Evolutionary conservation across 2,888 invertebrate genomes (phyloP).

Genomic region (Melangyna quadrimaculata): DNA sequence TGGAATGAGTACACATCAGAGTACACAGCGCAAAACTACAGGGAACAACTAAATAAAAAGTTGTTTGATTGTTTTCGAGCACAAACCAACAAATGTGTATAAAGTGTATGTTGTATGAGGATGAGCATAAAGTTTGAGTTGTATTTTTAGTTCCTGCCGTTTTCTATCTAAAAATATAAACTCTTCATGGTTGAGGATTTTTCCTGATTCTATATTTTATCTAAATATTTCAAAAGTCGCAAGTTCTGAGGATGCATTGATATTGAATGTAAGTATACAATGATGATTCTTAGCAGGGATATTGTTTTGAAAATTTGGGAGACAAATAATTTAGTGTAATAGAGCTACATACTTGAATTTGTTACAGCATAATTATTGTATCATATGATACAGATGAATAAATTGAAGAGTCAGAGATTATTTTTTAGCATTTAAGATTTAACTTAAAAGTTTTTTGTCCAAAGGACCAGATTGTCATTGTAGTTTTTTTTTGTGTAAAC

Average conservation of each 20-base stretch:
- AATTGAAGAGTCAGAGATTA: background rate
- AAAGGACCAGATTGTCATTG: no score
- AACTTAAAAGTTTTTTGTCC: no score
- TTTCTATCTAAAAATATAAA: background rate
- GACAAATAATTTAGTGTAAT: background rate
- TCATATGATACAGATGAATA: background rate
- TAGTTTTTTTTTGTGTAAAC: no score
- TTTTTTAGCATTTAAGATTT: background rate
- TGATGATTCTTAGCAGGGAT: background rate
- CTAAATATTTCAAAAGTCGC: background rate
- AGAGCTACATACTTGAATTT: conserved; percentile 8
- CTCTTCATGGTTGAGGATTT: background rate
- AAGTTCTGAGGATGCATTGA: background rate
- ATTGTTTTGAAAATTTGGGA: background rate
- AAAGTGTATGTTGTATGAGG: no score
- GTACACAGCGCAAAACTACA: conserved; percentile 39
- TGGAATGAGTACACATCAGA: conserved; percentile 53
- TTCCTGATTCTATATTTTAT: background rate
- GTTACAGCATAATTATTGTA: background rate
- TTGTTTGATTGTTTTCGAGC: conserved; percentile 66
- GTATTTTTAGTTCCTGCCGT: no score
- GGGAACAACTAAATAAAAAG: conserved; percentile 65
- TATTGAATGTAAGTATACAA: background rate
- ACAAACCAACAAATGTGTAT: conserved; percentile 47
- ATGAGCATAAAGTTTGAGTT: conserved; percentile 18